Base-by-base conservation (phyloP, 2,888 invertebrate genomes). In the Napeogenes inachia region DNA sequence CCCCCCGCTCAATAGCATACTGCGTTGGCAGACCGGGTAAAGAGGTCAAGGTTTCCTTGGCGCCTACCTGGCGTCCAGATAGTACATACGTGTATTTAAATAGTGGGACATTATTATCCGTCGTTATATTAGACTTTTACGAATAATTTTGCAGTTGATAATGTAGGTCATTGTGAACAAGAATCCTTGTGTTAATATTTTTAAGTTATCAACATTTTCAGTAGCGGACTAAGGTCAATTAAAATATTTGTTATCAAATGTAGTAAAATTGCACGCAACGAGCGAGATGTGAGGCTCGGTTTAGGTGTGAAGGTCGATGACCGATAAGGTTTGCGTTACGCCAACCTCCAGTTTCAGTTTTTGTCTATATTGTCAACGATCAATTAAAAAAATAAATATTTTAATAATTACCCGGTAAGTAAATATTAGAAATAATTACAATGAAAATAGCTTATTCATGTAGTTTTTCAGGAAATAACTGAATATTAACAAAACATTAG, bases 241-340 rank as follows among this genome's bases (percentile, higher is more conserved):
- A 50, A 50, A 50, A 50, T 50, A 47, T 47, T 47, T 13, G 50
- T 50, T 50, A 50, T 50, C 50, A 54, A 54, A 54, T 54, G 54
- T 33, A 35, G 13, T 35, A 10, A 54, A 54, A 55, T 55, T n/a
- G 35, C 10, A 79, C 76, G 73, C 77, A 69, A 71, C 74, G 75
- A 76, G 75, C 79, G 84, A 84, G 87, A 87, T 87, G 84, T 80
- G 88, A 82, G 89, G 88, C 89, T 85, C 88, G 71, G 81, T 85
- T 84, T 86, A 89, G 88, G 88, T 88, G 86, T 80, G 84, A 87
- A 88, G 89, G 87, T 89, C 85, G 82, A 84, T 87, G 89, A 85
- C 89, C 87, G 89, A 89, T 89, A 89, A 89, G 86, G 82, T 81
- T 83, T 75, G 81, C 79, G 82, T 79, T 79, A 79, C 78, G 77